Evolutionary conservation across 2,888 invertebrate species (phyloP).

Genomic region (Drosophila sordidula): DNA sequence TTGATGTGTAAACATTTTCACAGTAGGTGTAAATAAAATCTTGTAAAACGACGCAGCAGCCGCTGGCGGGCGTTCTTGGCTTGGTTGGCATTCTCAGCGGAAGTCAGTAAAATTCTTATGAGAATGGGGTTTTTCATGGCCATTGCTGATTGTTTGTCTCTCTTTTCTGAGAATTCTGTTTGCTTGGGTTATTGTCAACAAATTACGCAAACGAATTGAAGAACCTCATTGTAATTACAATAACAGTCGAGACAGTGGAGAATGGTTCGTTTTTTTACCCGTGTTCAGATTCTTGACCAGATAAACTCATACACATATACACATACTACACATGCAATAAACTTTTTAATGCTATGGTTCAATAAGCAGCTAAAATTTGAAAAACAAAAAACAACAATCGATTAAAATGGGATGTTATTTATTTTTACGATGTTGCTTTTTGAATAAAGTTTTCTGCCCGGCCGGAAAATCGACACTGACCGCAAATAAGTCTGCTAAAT

Average conservation of each 20-base stretch:
- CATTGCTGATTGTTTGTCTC: constrained; percentile 48
- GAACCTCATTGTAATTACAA: constrained; percentile 20
- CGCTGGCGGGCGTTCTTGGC: constrained; percentile 38
- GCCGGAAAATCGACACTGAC: not conserved
- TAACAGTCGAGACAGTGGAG: constrained; percentile 6
- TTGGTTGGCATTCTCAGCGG: constrained; percentile 43
- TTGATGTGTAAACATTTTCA: constrained; percentile 80
- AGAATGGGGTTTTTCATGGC: constrained; percentile 22
- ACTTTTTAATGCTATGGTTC: too few species aligned
- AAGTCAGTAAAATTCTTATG: constrained; percentile 66
- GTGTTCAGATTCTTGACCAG: constrained; percentile 12
- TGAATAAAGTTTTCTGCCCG: constrained; percentile 14
- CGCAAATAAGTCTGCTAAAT: constrained; percentile 43
- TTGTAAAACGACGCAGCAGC: constrained; percentile 59
- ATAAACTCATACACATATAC: constrained; percentile 1
- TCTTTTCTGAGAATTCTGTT: constrained; percentile 20
- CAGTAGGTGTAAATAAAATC: constrained; percentile 80
- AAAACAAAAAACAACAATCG: constrained; percentile 5
- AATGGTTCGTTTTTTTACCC: constrained; percentile 2
- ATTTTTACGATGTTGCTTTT: constrained; percentile 42
- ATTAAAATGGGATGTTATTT: constrained; percentile 34
- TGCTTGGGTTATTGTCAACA: constrained; percentile 42
- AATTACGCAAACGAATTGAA: constrained; percentile 39
- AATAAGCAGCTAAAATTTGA: constrained; percentile 4
- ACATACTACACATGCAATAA: not conserved